A percentile compares a stretch with the other conserved stretches of the same genome.
phyloP scores from a whole-genome alignment of 2,888 invertebrate genomes.

The Liodrosophila aerea region DNA sequence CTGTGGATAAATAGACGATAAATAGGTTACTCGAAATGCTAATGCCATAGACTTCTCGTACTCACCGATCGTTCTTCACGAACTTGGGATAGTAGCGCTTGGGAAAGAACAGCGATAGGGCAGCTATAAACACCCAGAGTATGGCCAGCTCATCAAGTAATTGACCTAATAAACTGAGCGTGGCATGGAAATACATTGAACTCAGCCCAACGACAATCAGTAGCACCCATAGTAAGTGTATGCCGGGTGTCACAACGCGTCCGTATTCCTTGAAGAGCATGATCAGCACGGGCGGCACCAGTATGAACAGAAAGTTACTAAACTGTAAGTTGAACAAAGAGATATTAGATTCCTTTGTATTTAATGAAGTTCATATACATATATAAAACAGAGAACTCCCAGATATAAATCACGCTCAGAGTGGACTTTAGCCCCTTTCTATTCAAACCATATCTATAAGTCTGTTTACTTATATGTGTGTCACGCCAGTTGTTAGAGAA shows the following conservation, averaged over 20 bases:
- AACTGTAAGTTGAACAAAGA: slow-evolving; percentile 83
- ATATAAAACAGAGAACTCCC: too few species aligned
- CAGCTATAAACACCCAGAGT: slow-evolving; percentile 91
- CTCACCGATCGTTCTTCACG: slow-evolving; percentile 86
- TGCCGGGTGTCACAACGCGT: slow-evolving; percentile 88
- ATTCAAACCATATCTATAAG: background rate
- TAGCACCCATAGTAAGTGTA: slow-evolving; percentile 91
- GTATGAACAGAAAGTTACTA: slow-evolving; percentile 90
- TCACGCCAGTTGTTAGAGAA: slow-evolving; percentile 16
- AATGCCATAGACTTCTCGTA: background rate
- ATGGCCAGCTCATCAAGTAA: slow-evolving; percentile 91
- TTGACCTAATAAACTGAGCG: slow-evolving; percentile 91
- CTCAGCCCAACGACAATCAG: slow-evolving; percentile 90
- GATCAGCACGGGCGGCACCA: slow-evolving; percentile 90
- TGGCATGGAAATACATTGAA: slow-evolving; percentile 93
- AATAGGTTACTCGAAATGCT: background rate
- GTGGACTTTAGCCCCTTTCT: background rate
- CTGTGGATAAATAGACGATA: slow-evolving; percentile 79
- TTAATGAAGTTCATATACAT: too few species aligned
- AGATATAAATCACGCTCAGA: too few species aligned
- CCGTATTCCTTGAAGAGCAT: slow-evolving; percentile 90
- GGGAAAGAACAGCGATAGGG: slow-evolving; percentile 89
- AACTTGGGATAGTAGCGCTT: slow-evolving; percentile 87
- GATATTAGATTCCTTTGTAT: background rate
- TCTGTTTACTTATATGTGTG: slow-evolving; percentile 1